phyloP scores from a whole-genome alignment of 2,797 vertebrate species.

The Echeneis naucrates region DNA sequence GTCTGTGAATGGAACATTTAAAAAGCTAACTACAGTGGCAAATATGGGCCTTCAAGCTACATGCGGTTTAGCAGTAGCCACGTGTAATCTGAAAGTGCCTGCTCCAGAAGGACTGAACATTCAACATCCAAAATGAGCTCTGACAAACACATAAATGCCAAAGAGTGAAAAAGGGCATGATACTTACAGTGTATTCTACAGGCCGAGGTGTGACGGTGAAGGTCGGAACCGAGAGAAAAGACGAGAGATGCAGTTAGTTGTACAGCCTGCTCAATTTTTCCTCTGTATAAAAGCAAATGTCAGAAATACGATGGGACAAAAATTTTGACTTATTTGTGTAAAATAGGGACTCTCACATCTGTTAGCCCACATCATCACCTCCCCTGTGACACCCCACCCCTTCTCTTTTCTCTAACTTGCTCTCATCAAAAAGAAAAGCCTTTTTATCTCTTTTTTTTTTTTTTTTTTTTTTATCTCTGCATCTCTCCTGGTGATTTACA shows the following conservation, averaged over 20 bases:
- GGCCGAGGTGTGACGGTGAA: not conserved
- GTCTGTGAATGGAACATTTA: not conserved
- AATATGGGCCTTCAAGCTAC: not conserved
- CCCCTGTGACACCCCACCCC: conserved; percentile 6
- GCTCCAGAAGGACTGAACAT: not conserved
- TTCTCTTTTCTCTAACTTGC: conserved; percentile 22
- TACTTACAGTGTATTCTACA: conserved; percentile 80
- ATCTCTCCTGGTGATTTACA: not conserved
- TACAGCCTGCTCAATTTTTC: not conserved
- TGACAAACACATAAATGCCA: not conserved
- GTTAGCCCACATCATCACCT: not conserved
- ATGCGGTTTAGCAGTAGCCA: not conserved
- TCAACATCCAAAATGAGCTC: not conserved
- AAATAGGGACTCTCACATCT: not conserved
- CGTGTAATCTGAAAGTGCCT: not conserved
- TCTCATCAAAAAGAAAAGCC: conserved; percentile 26
- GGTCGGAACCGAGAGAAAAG: conserved; percentile 29
- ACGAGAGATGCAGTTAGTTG: conserved; percentile 44
- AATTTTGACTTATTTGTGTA: not conserved
- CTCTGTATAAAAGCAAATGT: conserved; percentile 1
- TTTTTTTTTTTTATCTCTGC: too few relatives aligned
- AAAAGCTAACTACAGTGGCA: too few relatives aligned
- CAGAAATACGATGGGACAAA: not conserved
- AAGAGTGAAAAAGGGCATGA: not conserved
- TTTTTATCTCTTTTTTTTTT: conserved; percentile 40